Evolutionary conservation across 1,140 invertebrate genomes (phyloP).

Genomic region (Drosophila carrolli): DNA sequence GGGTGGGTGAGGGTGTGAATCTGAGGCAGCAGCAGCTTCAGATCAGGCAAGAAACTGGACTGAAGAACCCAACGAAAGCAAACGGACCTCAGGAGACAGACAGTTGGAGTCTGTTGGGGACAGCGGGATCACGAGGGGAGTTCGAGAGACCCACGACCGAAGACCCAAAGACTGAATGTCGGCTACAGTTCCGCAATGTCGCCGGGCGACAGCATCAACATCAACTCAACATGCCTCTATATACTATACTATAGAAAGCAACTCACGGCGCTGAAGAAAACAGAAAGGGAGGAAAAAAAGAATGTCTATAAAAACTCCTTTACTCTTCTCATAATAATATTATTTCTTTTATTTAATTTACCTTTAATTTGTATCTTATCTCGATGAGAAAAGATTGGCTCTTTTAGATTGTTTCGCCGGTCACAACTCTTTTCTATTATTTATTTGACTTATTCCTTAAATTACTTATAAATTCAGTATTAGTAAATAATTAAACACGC

Average conservation of each 20-base stretch:
- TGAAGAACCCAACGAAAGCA: conserved; percentile 46
- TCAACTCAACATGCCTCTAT: conserved; percentile 50
- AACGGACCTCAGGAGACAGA: conserved; percentile 30
- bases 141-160: conserved; percentile 46
- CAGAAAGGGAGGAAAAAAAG: conserved; percentile 83
- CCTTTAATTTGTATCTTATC: neutral
- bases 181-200: conserved; percentile 81
- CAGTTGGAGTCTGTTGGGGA: neutral
- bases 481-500: no score
- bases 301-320: conserved; percentile 17
- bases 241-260: conserved; percentile 41
- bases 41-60: conserved; percentile 41
- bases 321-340: conserved; percentile 38
- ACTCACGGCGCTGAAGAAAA: conserved; percentile 18
- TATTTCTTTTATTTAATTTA: conserved; percentile 27
- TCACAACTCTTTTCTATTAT: neutral
- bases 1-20: conserved; percentile 43
- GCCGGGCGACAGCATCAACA: conserved; percentile 73
- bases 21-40: conserved; percentile 15
- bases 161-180: conserved; percentile 61
- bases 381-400: no score
- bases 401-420: no score
- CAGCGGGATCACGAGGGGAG: conserved; percentile 7
- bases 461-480: no score
- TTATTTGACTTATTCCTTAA: no score